Conservation (phyloP, 2,113 vertebrate genomes). For the Epinephelus moara region DNA sequence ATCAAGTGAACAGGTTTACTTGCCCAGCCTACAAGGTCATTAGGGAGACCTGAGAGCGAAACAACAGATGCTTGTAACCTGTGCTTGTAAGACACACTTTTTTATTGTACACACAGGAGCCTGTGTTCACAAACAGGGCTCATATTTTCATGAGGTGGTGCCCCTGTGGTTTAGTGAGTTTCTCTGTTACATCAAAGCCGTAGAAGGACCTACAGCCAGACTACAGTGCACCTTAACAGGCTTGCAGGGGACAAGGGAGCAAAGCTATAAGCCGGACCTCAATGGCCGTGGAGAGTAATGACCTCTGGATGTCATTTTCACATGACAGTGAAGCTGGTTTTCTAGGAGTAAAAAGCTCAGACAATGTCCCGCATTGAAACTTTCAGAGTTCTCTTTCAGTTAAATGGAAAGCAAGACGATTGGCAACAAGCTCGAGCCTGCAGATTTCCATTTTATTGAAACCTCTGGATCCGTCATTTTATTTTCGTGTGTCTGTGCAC, state of each 20-base stretch:
- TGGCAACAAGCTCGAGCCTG: background rate
- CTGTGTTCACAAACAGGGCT: constrained; percentile 68
- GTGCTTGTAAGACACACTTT: constrained; percentile 58
- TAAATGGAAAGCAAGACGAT: constrained; percentile 33
- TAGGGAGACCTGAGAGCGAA: constrained; percentile 58
- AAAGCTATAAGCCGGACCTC: constrained; percentile 5
- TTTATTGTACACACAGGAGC: constrained; percentile 72
- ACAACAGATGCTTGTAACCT: constrained; percentile 77
- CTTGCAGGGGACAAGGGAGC: background rate
- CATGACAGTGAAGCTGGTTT: constrained; percentile 14
- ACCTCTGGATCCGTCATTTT: constrained; percentile 46
- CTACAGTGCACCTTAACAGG: constrained; percentile 45
- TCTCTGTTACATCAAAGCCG: constrained; percentile 73
- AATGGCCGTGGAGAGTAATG: background rate
- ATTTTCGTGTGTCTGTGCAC: constrained; percentile 21
- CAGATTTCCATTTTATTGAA: constrained; percentile 17
- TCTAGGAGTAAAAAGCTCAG: background rate
- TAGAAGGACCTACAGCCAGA: constrained; percentile 46
- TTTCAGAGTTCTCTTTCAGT: background rate
- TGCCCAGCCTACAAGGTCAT: constrained; percentile 55
- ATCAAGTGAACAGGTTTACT: constrained; percentile 36
- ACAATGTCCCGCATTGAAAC: constrained; percentile 33
- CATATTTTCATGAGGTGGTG: constrained; percentile 77
- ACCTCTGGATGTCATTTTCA: constrained; percentile 38
- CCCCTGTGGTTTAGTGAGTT: constrained; percentile 68